Conservation (phyloP, 2,888 invertebrate species). For the Melipona beecheii region DNA sequence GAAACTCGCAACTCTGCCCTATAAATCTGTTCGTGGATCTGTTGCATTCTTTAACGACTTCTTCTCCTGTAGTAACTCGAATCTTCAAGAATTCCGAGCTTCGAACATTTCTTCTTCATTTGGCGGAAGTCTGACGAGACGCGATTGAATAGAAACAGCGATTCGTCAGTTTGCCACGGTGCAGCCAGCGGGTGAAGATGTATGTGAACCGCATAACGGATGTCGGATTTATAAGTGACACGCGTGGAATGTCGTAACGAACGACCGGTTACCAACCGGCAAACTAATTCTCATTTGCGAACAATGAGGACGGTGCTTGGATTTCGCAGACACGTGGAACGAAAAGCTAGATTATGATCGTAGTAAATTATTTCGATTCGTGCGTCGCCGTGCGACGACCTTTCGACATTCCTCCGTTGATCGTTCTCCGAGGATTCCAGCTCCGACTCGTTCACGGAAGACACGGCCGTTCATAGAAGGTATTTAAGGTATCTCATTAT, state of each 20-base stretch:
- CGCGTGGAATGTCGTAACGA: constrained; percentile 44
- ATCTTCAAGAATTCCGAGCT: neutral
- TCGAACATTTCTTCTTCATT: neutral
- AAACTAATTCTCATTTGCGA: constrained; percentile 43
- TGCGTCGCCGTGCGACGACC: neutral
- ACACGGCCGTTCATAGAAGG: constrained; percentile 3
- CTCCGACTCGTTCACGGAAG: constrained; percentile 33
- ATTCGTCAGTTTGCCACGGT: neutral
- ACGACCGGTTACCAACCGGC: constrained; percentile 24
- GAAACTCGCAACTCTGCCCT: neutral
- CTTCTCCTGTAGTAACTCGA: neutral
- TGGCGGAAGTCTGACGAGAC: neutral
- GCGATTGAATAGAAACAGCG: neutral
- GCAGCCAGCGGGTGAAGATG: constrained; percentile 19
- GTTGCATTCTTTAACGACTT: neutral
- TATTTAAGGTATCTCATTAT: constrained; percentile 48
- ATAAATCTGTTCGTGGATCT: neutral
- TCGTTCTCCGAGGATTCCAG: neutral
- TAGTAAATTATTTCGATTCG: constrained; percentile 11
- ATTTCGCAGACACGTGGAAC: neutral
- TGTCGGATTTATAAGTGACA: constrained; percentile 36
- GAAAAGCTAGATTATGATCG: neutral
- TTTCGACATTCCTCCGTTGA: fast-evolving
- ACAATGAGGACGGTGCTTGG: constrained; percentile 44
- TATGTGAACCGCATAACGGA: constrained; percentile 54